Evolutionary conservation across 2,888 invertebrate species (phyloP).

Genomic region (Amorpha juglandis): DNA sequence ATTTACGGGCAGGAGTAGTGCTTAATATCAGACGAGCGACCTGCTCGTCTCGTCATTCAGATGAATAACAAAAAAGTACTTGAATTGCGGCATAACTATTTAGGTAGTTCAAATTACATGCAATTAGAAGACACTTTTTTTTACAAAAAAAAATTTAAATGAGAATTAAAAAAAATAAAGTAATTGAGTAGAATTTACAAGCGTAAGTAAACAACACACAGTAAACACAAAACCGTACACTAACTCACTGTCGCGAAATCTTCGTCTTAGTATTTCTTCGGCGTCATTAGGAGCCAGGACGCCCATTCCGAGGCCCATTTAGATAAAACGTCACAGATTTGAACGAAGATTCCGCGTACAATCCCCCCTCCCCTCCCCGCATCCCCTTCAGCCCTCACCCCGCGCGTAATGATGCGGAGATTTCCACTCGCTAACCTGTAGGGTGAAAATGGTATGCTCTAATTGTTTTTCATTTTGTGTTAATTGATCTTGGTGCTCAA

Average conservation of each 20-base stretch:
- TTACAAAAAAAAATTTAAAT: no score
- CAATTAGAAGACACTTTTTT: no score
- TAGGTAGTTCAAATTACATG: no score
- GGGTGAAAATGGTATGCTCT: slow-evolving; percentile 15
- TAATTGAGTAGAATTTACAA: neutral
- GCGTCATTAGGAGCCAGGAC: slow-evolving; percentile 80
- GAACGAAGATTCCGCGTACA: slow-evolving; percentile 70
- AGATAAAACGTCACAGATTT: slow-evolving; percentile 84
- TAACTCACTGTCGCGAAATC: slow-evolving; percentile 64
- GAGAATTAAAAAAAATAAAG: no score
- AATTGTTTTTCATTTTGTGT: slow-evolving; percentile 24
- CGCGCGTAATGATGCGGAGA: slow-evolving; percentile 82
- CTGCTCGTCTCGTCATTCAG: no score
- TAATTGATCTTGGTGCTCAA: slow-evolving; percentile 14
- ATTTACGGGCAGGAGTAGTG: no score
- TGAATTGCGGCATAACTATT: no score
- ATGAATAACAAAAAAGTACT: no score
- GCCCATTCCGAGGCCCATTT: slow-evolving; percentile 82
- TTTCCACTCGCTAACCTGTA: slow-evolving; percentile 54
- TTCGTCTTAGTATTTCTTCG: slow-evolving; percentile 79
- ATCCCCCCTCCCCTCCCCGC: slow-evolving; percentile 34
- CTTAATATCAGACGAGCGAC: no score
- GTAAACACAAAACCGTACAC: slow-evolving; percentile 31
- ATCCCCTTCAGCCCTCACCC: slow-evolving; percentile 34
- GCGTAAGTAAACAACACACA: slow-evolving; percentile 25